These are phyloP conservation scores for Bacillus rossius DNA, from an alignment of 1,140 invertebrate species.

Conservation along the genomic window DNA sequence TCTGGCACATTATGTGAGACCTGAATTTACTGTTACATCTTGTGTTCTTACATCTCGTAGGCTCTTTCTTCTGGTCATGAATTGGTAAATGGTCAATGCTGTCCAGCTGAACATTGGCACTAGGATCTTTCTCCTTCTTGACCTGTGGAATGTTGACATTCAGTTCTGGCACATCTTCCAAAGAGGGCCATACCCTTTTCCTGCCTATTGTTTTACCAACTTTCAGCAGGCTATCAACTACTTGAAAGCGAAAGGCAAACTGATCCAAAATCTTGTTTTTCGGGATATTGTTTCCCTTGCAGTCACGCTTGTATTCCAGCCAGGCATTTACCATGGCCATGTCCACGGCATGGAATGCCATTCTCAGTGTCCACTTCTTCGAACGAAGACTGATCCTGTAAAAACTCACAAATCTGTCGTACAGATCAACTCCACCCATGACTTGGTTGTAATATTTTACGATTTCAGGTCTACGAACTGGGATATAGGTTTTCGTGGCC, in stretches of 20 bases:
- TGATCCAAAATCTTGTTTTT: slow-evolving; percentile 15
- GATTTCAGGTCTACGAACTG: slow-evolving; percentile 10
- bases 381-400: slow-evolving; percentile 13
- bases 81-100: slow-evolving; percentile 8
- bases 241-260: slow-evolving; percentile 9
- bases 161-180: background rate
- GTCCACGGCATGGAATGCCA: background rate
- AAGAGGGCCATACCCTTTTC: background rate
- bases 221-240: slow-evolving; percentile 12
- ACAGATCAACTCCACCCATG: slow-evolving; percentile 19
- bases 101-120: background rate
- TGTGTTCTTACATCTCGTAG: slow-evolving; percentile 14
- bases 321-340: slow-evolving; percentile 13
- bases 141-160: background rate
- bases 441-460: slow-evolving; percentile 18
- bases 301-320: slow-evolving; percentile 1
- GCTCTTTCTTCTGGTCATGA: slow-evolving; percentile 11
- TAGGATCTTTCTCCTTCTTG: background rate
- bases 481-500: slow-evolving; percentile 11
- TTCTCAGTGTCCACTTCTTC: slow-evolving; percentile 10
- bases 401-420: slow-evolving; percentile 16
- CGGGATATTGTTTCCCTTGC: background rate
- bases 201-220: slow-evolving; percentile 6
- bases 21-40: slow-evolving; percentile 4
- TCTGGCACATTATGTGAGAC: slow-evolving; percentile 8